phyloP scores from a whole-genome alignment of 2,797 vertebrate species.

The Phrynocephalus vlangalii region DNA sequence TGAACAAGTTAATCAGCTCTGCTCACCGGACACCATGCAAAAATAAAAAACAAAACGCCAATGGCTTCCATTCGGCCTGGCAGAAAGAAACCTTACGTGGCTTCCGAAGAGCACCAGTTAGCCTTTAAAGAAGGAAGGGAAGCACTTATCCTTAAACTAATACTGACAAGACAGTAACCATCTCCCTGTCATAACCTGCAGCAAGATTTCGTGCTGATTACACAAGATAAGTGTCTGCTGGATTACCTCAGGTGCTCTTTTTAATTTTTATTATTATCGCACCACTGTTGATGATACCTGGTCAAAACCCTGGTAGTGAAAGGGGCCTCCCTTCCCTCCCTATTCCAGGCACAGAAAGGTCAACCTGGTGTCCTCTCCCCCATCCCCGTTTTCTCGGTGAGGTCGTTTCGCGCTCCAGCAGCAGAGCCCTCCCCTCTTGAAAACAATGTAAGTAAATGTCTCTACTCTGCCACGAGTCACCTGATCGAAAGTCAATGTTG shows the following conservation, averaged over 20 bases:
- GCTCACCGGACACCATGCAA: conserved; percentile 45
- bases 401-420: conserved; percentile 81
- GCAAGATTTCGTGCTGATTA: conserved; percentile 75
- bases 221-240: conserved; percentile 70
- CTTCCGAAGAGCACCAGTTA: conserved; percentile 55
- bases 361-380: conserved; percentile 80
- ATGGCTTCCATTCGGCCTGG: conserved; percentile 43
- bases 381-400: conserved; percentile 77
- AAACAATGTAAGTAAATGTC: conserved; percentile 87
- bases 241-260: conserved; percentile 62
- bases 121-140: conserved; percentile 43
- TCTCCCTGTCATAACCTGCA: conserved; percentile 68
- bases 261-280: conserved; percentile 60
- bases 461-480: conserved; percentile 89
- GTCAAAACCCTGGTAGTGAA: conserved; percentile 75
- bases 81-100: conserved; percentile 57
- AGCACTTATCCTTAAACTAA: conserved; percentile 60
- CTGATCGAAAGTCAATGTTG: conserved; percentile 93
- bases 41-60: conserved; percentile 43
- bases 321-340: conserved; percentile 58
- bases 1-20: conserved; percentile 46
- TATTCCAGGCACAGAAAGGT: conserved; percentile 80
- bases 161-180: conserved; percentile 61
- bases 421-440: conserved; percentile 80
- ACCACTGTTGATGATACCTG: conserved; percentile 78